Evolutionary conservation across 2,888 invertebrate species (phyloP).

Genomic region (Cephalotes varians): DNA sequence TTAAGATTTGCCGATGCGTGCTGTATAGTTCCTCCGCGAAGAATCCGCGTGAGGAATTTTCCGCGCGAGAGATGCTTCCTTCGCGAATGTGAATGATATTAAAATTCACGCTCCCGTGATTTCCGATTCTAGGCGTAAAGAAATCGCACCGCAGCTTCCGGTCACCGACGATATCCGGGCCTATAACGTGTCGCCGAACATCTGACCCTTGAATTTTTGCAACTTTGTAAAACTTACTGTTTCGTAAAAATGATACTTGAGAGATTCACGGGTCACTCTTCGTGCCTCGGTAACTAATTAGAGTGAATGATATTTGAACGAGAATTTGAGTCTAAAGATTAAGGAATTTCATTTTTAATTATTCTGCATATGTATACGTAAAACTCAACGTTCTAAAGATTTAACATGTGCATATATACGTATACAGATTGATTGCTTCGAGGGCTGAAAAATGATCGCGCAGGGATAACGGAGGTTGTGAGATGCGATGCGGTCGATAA

Average conservation of each 20-base stretch:
- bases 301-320: background rate
- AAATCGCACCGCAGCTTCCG: conserved; percentile 43
- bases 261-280: background rate
- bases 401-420: background rate
- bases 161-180: conserved; percentile 33
- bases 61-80: conserved; percentile 64
- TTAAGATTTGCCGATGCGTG: conserved; percentile 74
- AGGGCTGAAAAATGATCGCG: background rate
- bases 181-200: background rate
- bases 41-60: conserved; percentile 57
- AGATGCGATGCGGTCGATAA: conserved; percentile 44
- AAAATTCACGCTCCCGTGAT: conserved; percentile 63
- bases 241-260: background rate
- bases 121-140: conserved; percentile 30
- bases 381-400: background rate
- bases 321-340: background rate
- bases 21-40: conserved; percentile 44
- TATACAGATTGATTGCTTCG: too few species aligned
- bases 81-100: conserved; percentile 67
- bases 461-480: background rate
- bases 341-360: background rate
- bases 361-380: background rate
- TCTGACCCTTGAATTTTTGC: conserved; percentile 3
- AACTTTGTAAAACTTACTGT: background rate
- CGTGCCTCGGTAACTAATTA: background rate